Conservation (phyloP, 2,797 vertebrate genomes). For the Macroramphosus scolopax region DNA sequence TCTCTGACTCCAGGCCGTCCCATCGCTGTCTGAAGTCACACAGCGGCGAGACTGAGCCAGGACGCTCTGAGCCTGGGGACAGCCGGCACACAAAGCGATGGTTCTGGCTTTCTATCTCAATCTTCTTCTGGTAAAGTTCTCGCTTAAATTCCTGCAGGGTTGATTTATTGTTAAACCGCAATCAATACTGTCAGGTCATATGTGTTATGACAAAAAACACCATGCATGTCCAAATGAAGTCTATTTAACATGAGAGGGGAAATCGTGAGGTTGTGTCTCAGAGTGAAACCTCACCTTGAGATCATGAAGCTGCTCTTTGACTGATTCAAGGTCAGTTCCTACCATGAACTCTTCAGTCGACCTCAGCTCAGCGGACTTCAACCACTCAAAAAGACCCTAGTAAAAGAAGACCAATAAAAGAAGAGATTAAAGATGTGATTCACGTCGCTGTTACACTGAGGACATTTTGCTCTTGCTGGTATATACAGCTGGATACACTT, state of each 20-base stretch:
- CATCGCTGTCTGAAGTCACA: slow-evolving; percentile 83
- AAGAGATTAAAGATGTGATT: neutral
- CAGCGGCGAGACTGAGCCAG: slow-evolving; percentile 63
- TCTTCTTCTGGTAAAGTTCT: slow-evolving; percentile 89
- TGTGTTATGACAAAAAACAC: no score
- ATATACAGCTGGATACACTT: no score
- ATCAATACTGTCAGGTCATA: neutral
- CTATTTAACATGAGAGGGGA: no score
- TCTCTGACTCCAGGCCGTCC: slow-evolving; percentile 85
- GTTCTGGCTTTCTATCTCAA: slow-evolving; percentile 86
- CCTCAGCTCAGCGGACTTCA: slow-evolving; percentile 82
- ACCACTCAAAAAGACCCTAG: slow-evolving; percentile 85
- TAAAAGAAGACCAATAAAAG: slow-evolving; percentile 8
- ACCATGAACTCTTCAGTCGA: slow-evolving; percentile 82
- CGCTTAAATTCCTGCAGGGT: slow-evolving; percentile 83
- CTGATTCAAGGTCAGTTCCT: slow-evolving; percentile 80
- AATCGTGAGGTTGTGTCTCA: neutral
- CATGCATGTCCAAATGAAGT: no score
- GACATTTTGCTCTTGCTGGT: neutral
- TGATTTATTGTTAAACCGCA: neutral
- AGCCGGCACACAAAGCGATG: slow-evolving; percentile 78
- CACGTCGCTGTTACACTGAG: neutral
- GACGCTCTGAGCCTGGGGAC: slow-evolving; percentile 65
- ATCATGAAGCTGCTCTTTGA: slow-evolving; percentile 84
- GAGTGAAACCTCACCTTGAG: slow-evolving; percentile 77